phyloP scores from a whole-genome alignment of 2,888 invertebrate genomes.

The Phymatocera aterrima region DNA sequence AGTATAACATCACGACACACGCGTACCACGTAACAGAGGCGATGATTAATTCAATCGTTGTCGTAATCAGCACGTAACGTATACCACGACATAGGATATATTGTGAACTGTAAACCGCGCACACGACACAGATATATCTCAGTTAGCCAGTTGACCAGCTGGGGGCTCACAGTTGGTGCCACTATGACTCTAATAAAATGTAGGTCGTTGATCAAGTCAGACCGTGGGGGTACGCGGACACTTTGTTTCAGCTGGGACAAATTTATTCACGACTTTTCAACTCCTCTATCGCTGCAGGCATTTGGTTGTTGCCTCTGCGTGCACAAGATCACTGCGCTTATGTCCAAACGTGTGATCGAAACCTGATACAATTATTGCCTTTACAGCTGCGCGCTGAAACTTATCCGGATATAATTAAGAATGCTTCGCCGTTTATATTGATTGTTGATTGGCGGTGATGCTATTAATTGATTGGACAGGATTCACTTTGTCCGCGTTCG shows the following conservation, averaged over 20 bases:
- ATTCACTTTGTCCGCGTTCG: no score
- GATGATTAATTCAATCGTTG: slow-evolving; percentile 30
- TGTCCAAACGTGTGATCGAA: no score
- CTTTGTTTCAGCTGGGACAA: background rate
- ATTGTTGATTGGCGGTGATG: no score
- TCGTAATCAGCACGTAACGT: slow-evolving; percentile 25
- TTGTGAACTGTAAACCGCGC: background rate
- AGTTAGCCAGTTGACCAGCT: background rate
- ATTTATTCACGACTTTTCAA: background rate
- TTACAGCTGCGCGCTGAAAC: no score
- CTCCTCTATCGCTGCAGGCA: background rate
- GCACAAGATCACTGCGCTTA: no score
- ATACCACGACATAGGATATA: background rate
- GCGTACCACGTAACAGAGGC: slow-evolving; percentile 15
- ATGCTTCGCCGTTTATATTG: no score
- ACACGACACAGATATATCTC: slow-evolving; percentile 1
- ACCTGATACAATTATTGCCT: no score
- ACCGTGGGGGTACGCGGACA: background rate
- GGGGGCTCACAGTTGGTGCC: background rate
- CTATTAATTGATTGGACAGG: no score
- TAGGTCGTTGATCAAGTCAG: slow-evolving; percentile 29
- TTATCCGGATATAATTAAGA: no score
- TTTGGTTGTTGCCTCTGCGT: no score
- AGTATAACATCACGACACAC: slow-evolving; percentile 3
- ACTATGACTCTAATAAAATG: slow-evolving; percentile 11